phyloP scores from a whole-genome alignment of 2,113 vertebrate species.

The Microcebus ravelobensis region DNA sequence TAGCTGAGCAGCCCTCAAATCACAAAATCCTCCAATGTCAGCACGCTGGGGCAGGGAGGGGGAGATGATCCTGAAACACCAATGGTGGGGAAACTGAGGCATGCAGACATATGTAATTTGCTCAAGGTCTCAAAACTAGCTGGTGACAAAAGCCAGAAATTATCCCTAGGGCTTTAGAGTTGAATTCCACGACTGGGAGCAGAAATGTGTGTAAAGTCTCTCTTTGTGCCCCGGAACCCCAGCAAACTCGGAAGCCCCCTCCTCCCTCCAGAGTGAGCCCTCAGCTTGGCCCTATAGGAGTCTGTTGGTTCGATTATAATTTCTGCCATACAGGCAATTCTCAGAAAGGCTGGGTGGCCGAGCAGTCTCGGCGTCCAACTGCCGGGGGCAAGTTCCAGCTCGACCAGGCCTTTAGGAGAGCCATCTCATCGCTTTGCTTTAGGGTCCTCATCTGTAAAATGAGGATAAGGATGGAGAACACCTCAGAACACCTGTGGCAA shows the following conservation, averaged over 20 bases:
- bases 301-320: neutral
- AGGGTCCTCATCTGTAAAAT: neutral
- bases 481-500: neutral
- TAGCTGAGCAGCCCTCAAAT: neutral
- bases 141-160: neutral
- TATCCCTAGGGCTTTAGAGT: neutral
- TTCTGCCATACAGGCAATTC: neutral
- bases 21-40: too few relatives aligned
- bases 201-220: neutral
- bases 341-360: neutral
- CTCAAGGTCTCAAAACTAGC: neutral
- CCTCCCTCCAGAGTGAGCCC: neutral
- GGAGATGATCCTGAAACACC: neutral
- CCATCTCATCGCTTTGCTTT: neutral
- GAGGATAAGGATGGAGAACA: too few relatives aligned
- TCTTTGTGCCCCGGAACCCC: neutral
- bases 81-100: neutral
- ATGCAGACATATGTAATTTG: neutral
- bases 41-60: neutral
- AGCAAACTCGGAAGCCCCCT: neutral
- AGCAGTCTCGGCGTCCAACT: neutral
- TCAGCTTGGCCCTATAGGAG: too few relatives aligned
- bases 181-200: neutral
- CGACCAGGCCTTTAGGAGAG: neutral
- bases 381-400: neutral